Evolutionary conservation across 1,140 invertebrate genomes (phyloP), one percentile per base, ranked within the genome.

Genomic region (Penaeus indicus): DNA sequence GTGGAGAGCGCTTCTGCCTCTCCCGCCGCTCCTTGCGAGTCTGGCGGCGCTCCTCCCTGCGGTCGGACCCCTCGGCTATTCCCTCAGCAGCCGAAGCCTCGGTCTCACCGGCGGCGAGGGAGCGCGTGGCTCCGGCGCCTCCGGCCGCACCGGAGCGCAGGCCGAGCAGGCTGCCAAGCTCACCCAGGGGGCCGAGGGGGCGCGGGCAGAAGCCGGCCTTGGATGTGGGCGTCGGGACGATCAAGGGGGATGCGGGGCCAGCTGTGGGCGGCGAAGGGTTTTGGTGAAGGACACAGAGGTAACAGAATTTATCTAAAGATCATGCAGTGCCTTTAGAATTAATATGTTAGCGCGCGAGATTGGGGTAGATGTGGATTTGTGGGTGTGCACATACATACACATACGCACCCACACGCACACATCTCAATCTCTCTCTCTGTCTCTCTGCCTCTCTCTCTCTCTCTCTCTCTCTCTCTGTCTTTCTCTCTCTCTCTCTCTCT

Each of bases 131-230:
- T 11, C 72, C 21, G 21, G 72, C 42, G 7, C 72, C 25, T 32
- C 21, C 21, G 42, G 72, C 8, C 4, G 69, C 69, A 27, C 27
- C 72, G 42, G 72, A 75, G 13, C 72, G 72, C n/a, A 38, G 27
- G 25, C 72, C 72, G n/a, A 75, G 21, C 8, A 75, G 72, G n/a
- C 27, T 38, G 18, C 72, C 72, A 16, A 75, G 42, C 5, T 32
- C 18, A 10, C 72, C 72, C 19, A 32, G 72, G 42, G 72, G 72
- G 27, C 72, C 72, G 27, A 32, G 72, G 42, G 72, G 72, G 27
- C 72, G 72, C 7, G 72, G 72, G n/a, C 72, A 75, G 72, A 75
- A 75, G 16, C 72, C 72, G 18, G 72, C 25, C 16, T 75, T 75
- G 10, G 21, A 4, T 25, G 72, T 75, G 21, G n/a, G 27, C 18